These are phyloP conservation scores for Lasioglossum leucozonium DNA, from an alignment of 2,888 invertebrate species.

Conservation along the genomic window DNA sequence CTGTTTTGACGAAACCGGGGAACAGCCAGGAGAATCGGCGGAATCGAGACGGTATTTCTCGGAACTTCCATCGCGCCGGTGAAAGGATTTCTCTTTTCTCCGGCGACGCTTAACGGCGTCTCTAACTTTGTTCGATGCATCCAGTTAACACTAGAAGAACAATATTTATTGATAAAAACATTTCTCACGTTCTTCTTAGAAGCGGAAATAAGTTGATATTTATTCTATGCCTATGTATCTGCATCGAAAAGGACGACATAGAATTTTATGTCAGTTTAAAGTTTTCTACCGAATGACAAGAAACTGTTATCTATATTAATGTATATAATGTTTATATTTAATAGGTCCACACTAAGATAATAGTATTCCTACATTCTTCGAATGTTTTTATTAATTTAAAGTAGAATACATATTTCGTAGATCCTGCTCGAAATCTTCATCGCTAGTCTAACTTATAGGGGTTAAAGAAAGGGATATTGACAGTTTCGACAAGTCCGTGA, in stretches of 20 bases:
- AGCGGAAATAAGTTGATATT: too few relatives aligned
- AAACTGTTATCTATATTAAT: too few relatives aligned
- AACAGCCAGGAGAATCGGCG: constrained; percentile 38
- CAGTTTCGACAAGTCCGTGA: not conserved
- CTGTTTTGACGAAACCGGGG: constrained; percentile 65
- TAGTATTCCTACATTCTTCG: not conserved
- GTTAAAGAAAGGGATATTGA: not conserved
- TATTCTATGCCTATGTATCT: too few relatives aligned
- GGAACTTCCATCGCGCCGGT: constrained; percentile 50
- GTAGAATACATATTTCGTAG: too few relatives aligned
- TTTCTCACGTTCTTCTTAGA: too few relatives aligned
- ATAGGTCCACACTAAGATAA: not conserved
- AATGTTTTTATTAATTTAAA: not conserved
- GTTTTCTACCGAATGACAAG: not conserved
- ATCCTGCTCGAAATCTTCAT: not conserved
- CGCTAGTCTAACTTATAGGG: not conserved
- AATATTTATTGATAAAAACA: too few relatives aligned
- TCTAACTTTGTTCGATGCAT: not conserved
- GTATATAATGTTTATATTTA: too few relatives aligned
- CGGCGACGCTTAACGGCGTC: not conserved
- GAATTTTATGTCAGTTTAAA: not conserved
- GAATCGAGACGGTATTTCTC: constrained; percentile 53
- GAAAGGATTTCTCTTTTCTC: constrained; percentile 34
- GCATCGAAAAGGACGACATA: too few relatives aligned
- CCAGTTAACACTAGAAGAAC: not conserved